phyloP scores from a whole-genome alignment of 1,140 invertebrate genomes.

The Drosophila ogumai region DNA sequence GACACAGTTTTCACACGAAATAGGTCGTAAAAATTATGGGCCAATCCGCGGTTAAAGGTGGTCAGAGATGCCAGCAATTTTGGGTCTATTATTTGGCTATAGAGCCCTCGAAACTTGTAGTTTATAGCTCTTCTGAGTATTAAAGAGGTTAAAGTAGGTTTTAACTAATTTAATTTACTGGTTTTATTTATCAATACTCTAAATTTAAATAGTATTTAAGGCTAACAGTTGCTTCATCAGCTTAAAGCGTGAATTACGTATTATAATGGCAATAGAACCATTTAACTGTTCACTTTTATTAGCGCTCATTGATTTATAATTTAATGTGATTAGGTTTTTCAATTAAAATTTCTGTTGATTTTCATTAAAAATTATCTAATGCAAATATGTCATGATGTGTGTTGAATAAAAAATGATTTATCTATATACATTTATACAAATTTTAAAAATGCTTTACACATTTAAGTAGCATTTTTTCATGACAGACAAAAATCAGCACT shows the following conservation, averaged over 20 bases:
- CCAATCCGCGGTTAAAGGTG: conserved; percentile 33
- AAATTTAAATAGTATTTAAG: neutral
- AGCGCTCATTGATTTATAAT: conserved; percentile 4
- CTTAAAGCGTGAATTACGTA: neutral
- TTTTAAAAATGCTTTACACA: too few species aligned
- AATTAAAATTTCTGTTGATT: neutral
- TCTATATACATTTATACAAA: neutral
- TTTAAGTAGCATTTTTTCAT: neutral
- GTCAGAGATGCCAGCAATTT: conserved; percentile 21
- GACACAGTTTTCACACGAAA: conserved; percentile 76
- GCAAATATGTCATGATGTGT: neutral
- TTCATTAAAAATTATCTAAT: neutral
- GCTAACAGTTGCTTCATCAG: neutral
- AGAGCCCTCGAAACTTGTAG: neutral
- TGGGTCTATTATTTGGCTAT: neutral
- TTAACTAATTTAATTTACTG: too few species aligned
- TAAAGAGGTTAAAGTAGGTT: neutral
- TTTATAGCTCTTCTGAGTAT: neutral
- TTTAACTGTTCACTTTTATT: neutral
- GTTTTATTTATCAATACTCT: neutral
- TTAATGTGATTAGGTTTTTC: conserved; percentile 1
- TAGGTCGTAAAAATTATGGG: conserved; percentile 78
- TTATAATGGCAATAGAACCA: neutral
- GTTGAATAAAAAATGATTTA: neutral
- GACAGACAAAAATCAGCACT: neutral